phyloP scores from a whole-genome alignment of 2,888 invertebrate species.

The Argyra leucocephala region DNA sequence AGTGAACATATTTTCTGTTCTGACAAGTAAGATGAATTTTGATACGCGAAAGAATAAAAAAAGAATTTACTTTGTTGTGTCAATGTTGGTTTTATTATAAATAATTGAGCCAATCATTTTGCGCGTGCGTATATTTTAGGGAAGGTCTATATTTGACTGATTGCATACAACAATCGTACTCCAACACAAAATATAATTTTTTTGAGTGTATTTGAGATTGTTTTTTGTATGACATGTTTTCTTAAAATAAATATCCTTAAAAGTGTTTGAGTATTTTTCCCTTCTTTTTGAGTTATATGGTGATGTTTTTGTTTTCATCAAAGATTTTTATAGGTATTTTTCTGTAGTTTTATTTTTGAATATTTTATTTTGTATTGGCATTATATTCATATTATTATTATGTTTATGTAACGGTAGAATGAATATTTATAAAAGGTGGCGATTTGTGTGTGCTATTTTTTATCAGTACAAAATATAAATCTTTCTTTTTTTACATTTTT shows the following conservation, averaged over 20 bases:
- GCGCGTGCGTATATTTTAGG: constrained; percentile 9
- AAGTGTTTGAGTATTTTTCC: background rate
- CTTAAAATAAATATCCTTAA: background rate
- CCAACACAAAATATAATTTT: too few species aligned
- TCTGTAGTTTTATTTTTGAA: background rate
- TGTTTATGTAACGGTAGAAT: background rate
- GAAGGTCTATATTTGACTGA: background rate
- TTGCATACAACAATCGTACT: too few species aligned
- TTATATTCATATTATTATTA: background rate
- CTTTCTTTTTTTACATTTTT: background rate
- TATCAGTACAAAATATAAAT: too few species aligned
- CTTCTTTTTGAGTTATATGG: too few species aligned
- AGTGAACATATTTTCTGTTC: too few species aligned
- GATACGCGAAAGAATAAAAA: background rate
- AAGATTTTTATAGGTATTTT: too few species aligned
- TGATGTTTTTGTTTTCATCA: too few species aligned
- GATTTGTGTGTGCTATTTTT: background rate
- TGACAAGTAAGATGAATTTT: too few species aligned
- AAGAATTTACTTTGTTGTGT: background rate
- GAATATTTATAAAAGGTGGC: background rate
- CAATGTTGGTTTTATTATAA: background rate
- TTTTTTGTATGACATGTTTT: too few species aligned
- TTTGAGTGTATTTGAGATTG: too few species aligned
- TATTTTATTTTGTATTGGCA: background rate
- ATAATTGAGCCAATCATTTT: background rate